A percentile compares a stretch with the other conserved stretches of the same genome.
Evolutionary conservation across 2,113 vertebrate species (phyloP).

Genomic region (Cygnus buccinator): DNA sequence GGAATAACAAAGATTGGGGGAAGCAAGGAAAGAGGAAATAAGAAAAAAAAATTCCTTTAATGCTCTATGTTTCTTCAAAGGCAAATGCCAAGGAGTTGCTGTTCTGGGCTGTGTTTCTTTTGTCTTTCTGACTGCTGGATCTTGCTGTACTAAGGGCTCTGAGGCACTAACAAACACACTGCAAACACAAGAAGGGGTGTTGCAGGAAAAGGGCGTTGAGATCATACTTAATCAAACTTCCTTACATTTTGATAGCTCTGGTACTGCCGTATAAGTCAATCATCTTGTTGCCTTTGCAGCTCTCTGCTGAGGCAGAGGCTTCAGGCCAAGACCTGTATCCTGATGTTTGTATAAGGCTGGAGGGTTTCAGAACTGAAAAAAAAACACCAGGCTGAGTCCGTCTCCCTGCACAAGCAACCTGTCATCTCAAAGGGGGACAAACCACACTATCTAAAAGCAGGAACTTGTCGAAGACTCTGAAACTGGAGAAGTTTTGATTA

Average conservation of each 20-base stretch:
- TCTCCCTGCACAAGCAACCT: background rate
- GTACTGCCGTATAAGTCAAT: background rate
- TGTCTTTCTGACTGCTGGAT: constrained; percentile 31
- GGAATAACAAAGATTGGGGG: constrained; percentile 25
- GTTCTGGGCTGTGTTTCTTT: constrained; percentile 34
- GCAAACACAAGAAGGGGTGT: constrained; percentile 48
- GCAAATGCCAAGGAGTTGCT: background rate
- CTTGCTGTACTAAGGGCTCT: constrained; percentile 48
- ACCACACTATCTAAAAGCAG: background rate
- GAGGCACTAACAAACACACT: constrained; percentile 40
- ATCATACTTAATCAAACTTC: constrained; percentile 61
- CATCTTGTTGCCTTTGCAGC: background rate
- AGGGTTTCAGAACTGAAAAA: background rate
- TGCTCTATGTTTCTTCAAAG: constrained; percentile 11
- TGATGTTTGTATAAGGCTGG: background rate
- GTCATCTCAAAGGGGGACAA: background rate
- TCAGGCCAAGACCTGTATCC: background rate
- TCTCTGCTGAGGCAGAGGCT: background rate
- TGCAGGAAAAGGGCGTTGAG: constrained; percentile 65
- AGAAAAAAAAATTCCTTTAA: background rate
- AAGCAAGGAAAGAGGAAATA: constrained; percentile 40
- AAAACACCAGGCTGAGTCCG: background rate
- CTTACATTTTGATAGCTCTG: constrained; percentile 56
- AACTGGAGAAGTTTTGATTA: background rate
- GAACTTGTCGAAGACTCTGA: background rate